These are phyloP conservation scores for Centruroides sculpturatus DNA, from an alignment of 1,140 invertebrate genomes.

Conservation along the genomic window DNA sequence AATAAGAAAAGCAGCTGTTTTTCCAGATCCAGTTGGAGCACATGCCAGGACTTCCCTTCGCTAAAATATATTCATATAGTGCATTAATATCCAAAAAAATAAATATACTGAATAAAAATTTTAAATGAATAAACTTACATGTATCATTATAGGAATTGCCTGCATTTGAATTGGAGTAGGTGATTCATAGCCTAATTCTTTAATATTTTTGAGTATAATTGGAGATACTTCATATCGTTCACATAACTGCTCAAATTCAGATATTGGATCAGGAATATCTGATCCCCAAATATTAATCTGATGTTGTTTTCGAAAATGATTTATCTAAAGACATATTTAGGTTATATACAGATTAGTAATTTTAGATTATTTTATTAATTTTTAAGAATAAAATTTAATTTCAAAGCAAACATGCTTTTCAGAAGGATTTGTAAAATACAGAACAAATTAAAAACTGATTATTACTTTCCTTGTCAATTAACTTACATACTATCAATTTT, in stretches of 20 bases:
- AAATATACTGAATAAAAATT: not conserved
- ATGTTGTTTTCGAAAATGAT: slow-evolving; percentile 53
- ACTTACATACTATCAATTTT: too few species aligned
- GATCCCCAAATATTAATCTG: slow-evolving; percentile 60
- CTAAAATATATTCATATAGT: slow-evolving; percentile 30
- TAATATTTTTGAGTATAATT: slow-evolving; percentile 55
- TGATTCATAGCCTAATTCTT: slow-evolving; percentile 49
- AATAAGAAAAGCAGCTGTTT: slow-evolving; percentile 71
- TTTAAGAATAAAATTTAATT: too few species aligned
- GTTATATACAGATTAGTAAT: too few species aligned
- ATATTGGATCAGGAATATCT: slow-evolving; percentile 55
- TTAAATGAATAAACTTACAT: slow-evolving; percentile 17
- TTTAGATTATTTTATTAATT: too few species aligned
- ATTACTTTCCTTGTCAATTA: too few species aligned
- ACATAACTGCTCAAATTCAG: slow-evolving; percentile 47
- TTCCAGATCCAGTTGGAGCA: slow-evolving; percentile 83
- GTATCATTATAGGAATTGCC: slow-evolving; percentile 71
- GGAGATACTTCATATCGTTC: slow-evolving; percentile 39
- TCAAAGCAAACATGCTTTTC: too few species aligned
- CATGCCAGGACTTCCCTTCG: slow-evolving; percentile 74
- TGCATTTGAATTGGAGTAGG: slow-evolving; percentile 94
- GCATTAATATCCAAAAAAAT: too few species aligned
- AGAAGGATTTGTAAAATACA: too few species aligned
- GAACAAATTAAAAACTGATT: too few species aligned
- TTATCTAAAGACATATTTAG: slow-evolving; percentile 39